These are phyloP conservation scores for Phorcus lineatus DNA, from an alignment of 2,888 invertebrate genomes.

Conservation along the genomic window DNA sequence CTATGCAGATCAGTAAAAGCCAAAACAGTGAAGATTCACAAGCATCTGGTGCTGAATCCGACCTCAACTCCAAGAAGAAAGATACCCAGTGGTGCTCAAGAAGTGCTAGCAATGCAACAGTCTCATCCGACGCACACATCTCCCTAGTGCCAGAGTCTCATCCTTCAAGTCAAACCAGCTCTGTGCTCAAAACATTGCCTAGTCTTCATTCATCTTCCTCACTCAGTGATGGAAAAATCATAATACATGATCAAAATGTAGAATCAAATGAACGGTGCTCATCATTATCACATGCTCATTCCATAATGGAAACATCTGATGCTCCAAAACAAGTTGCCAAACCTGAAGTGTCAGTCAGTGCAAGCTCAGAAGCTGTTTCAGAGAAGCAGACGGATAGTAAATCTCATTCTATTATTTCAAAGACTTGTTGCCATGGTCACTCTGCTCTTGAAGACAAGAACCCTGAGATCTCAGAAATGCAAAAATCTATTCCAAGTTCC, in stretches of 20 bases:
- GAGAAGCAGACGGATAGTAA: too few relatives aligned
- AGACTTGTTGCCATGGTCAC: too few relatives aligned
- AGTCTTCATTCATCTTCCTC: not conserved
- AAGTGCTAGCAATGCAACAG: not conserved
- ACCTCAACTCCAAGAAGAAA: not conserved
- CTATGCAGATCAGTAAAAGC: not conserved
- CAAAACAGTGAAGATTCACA: too few relatives aligned
- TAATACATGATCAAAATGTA: not conserved
- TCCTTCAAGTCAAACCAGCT: not conserved
- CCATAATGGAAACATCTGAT: not conserved
- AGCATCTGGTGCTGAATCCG: not conserved
- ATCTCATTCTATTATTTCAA: too few relatives aligned
- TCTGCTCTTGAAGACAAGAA: too few relatives aligned
- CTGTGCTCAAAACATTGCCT: not conserved
- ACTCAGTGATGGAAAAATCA: not conserved
- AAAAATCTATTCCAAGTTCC: too few relatives aligned
- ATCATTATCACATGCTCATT: constrained; percentile 19
- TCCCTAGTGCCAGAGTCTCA: too few relatives aligned
- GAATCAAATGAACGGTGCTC: constrained; percentile 14
- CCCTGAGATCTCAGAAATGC: too few relatives aligned
- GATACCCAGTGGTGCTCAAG: constrained; percentile 20
- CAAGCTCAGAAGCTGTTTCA: too few relatives aligned
- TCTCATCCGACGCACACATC: not conserved
- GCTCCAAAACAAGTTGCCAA: not conserved
- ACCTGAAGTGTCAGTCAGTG: not conserved